Percentiles rank a stretch among this genome's conserved stretches.
Conservation (phyloP, 2,113 vertebrate species). For the Bos indicus region DNA sequence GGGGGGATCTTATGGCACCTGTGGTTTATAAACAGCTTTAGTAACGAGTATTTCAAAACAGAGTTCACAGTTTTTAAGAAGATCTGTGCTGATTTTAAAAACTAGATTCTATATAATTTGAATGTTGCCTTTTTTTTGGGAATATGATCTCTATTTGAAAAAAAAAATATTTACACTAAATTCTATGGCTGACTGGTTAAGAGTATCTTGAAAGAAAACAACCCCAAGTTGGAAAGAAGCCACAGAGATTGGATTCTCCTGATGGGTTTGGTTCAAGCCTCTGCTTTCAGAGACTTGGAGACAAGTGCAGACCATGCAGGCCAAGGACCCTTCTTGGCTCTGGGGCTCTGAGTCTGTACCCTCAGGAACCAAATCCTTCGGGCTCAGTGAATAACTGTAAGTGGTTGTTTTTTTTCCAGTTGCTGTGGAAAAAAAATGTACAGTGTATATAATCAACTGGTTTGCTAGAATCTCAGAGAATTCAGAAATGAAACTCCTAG, state of each 20-base stretch:
- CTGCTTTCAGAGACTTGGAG: constrained; percentile 73
- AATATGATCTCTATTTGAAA: constrained; percentile 86
- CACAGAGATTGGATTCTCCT: constrained; percentile 72
- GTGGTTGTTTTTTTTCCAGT: constrained; percentile 59
- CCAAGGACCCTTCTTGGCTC: constrained; percentile 50
- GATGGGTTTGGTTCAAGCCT: constrained; percentile 75
- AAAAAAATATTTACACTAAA: constrained; percentile 90
- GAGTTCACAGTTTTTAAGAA: constrained; percentile 97
- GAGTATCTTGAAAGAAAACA: constrained; percentile 82
- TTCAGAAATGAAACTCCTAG: constrained; percentile 79
- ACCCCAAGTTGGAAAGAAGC: constrained; percentile 80
- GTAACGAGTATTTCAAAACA: constrained; percentile 92
- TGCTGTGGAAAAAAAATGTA: constrained; percentile 76
- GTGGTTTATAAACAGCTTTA: constrained; percentile 96
- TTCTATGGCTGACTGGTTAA: constrained; percentile 87
- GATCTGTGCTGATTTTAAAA: constrained; percentile 95
- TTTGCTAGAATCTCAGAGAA: constrained; percentile 80
- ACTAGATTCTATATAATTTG: constrained; percentile 90
- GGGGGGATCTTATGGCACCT: constrained; percentile 96
- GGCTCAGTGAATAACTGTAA: constrained; percentile 72
- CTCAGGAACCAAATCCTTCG: constrained; percentile 74
- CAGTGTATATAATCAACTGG: constrained; percentile 78
- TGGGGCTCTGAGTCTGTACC: constrained; percentile 76
- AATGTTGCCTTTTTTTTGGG: constrained; percentile 81
- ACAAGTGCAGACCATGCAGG: constrained; percentile 51